Evolutionary conservation across 2,888 invertebrate genomes (phyloP).

Genomic region (Dexiosoma caninum): DNA sequence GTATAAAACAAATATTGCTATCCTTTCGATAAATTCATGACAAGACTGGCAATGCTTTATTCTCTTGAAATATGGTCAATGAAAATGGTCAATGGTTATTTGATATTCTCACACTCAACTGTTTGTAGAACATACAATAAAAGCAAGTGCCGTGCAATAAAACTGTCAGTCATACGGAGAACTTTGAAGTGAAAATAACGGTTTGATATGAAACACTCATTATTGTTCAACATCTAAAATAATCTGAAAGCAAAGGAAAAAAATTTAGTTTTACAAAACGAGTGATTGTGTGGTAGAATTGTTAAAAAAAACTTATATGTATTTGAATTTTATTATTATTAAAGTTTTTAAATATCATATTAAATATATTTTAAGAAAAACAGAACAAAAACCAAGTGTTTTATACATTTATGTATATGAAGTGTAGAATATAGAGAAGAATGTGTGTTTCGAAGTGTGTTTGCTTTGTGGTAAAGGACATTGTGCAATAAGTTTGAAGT

Average conservation of each 20-base stretch:
- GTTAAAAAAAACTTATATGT: slow-evolving; percentile 6
- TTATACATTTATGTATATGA: too few relatives aligned
- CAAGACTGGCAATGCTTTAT: slow-evolving; percentile 39
- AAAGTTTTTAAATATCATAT: too few relatives aligned
- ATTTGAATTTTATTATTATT: too few relatives aligned
- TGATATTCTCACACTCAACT: slow-evolving; percentile 48
- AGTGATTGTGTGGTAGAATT: background rate
- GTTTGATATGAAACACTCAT: background rate
- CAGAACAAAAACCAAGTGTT: too few relatives aligned
- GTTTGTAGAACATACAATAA: slow-evolving; percentile 59
- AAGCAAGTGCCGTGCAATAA: slow-evolving; percentile 47
- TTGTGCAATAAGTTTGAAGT: slow-evolving; percentile 54
- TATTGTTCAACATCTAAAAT: slow-evolving; percentile 1
- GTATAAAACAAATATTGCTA: background rate
- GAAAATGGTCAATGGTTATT: slow-evolving; percentile 56
- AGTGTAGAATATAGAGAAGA: too few relatives aligned
- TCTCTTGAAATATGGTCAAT: slow-evolving; percentile 17
- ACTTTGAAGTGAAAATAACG: slow-evolving; percentile 64
- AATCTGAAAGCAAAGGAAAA: background rate
- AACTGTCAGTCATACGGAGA: slow-evolving; percentile 69
- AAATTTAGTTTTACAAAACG: background rate
- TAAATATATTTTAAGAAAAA: background rate
- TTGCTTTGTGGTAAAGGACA: slow-evolving; percentile 18
- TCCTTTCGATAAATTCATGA: background rate
- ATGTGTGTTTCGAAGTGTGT: background rate